Percentiles rank a stretch among this genome's conserved stretches.
Conservation (phyloP, 1,140 invertebrate genomes). For the Polyergus mexicanus region DNA sequence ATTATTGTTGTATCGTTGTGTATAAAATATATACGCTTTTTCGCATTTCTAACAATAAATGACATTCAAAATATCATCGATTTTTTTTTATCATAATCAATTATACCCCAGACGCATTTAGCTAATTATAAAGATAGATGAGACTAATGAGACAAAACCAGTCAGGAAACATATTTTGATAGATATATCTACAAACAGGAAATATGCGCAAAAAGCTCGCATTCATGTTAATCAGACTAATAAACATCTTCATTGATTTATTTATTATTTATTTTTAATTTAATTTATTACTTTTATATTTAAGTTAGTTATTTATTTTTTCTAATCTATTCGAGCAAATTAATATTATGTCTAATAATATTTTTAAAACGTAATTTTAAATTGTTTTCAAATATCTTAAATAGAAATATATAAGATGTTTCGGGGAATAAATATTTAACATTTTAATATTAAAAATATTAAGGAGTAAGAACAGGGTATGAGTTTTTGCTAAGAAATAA, state of each 20-base stretch:
- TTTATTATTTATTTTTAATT: slow-evolving; percentile 1
- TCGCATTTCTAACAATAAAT: neutral
- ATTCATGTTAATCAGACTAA: neutral
- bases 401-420: neutral
- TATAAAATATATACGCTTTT: neutral
- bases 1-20: neutral
- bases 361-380: neutral
- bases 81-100: slow-evolving; percentile 18
- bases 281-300: slow-evolving; percentile 1
- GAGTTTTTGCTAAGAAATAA: neutral
- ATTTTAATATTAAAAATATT: neutral
- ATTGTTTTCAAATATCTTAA: neutral
- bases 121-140: slow-evolving; percentile 30
- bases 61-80: slow-evolving; percentile 13
- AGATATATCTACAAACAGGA: slow-evolving; percentile 30
- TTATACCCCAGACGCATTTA: neutral
- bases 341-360: neutral
- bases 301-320: neutral
- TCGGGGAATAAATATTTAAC: neutral
- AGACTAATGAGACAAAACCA: slow-evolving; percentile 3
- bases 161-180: slow-evolving; percentile 38
- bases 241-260: slow-evolving; percentile 17
- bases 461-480: neutral
- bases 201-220: slow-evolving; percentile 21
- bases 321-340: neutral